Evolutionary conservation across 2,888 invertebrate genomes (phyloP).

Genomic region (Dasypogon diadema): DNA sequence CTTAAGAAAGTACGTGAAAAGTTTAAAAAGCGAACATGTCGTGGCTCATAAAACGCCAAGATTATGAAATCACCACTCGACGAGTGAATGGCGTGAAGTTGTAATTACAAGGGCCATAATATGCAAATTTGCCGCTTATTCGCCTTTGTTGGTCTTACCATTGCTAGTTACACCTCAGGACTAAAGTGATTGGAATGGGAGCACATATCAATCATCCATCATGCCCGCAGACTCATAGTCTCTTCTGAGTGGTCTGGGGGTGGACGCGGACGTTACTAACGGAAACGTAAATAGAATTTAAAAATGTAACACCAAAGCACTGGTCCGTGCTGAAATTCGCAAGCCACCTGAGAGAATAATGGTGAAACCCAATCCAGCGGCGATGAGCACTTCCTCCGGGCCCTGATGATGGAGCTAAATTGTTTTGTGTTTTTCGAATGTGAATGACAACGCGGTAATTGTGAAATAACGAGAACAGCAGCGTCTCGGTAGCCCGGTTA

Average conservation of each 20-base stretch:
- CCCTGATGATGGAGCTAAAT: not conserved
- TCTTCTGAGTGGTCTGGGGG: not conserved
- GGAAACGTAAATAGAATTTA: not conserved
- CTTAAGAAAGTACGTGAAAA: not conserved
- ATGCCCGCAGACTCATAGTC: not conserved
- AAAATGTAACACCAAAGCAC: not conserved
- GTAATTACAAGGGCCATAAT: slow-evolving; percentile 40
- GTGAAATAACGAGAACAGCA: slow-evolving; percentile 2
- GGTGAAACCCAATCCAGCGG: not conserved
- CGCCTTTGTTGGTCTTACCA: slow-evolving; percentile 1
- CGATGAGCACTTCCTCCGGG: not conserved
- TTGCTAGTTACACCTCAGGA: not conserved
- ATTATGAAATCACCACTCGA: slow-evolving; percentile 26
- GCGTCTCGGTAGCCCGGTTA: not conserved
- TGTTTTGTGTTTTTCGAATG: not conserved
- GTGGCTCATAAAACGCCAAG: slow-evolving; percentile 28
- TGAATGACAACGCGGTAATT: not conserved
- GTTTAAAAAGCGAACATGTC: not conserved
- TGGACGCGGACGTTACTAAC: not conserved
- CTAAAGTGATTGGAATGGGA: slow-evolving; percentile 12
- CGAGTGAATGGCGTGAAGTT: slow-evolving; percentile 10
- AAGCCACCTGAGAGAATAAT: not conserved
- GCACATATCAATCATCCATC: slow-evolving; percentile 35
- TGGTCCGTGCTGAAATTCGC: slow-evolving; percentile 11
- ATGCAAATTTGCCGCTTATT: slow-evolving; percentile 42